Base-by-base conservation (phyloP, 2,888 invertebrate species). In the Cosmopolites sordidus region DNA sequence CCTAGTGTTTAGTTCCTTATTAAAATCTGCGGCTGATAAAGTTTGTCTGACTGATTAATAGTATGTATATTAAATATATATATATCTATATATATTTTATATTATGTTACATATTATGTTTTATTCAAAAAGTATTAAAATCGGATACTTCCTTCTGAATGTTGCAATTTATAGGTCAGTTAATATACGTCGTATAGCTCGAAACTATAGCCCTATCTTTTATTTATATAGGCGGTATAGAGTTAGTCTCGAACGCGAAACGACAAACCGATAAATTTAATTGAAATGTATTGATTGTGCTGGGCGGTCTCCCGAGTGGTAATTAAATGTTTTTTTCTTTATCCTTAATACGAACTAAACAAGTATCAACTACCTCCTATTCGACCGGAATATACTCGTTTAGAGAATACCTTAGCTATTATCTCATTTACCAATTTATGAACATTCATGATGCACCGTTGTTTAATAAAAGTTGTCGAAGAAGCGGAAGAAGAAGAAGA, bases 271-370 rank as follows among this genome's bases (percentile, higher is more conserved):
- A 67, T 66, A 68, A 68, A 68, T 68, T 67, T 66, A 66, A 67
- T 67, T 67, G 67, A 69, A 69, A 67, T 66, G 69, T 66, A 65
- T 67, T 66, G 67, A 66, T 68, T 66, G 61, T 60, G 58, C 51
- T 58, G 59, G 56, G 53, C 49, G 57, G 57, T 48, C 51, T 60
- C 60, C 61, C 61, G 59, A 58, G 57, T 60, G 61, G 64, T 64
- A 48, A 48, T 48, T 48, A 48, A 48, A 48, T 33, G 14, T 2
- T 2, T 27, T 48, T 48, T 48, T 48, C 33, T n/a, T 33, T 12
- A 3, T 33, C 17, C 27, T 15, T 46, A 18, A 46, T 38, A 27
- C 38, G 38, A 45, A 45, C 38, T 15, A 37, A 2, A 29, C 38
- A 37, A 17, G 45, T 18, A 16, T 9, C 45, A 45, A 37, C 33